Conservation (phyloP, 53 echinoderm and acorn worm genomes). For the Crossaster papposus region DNA sequence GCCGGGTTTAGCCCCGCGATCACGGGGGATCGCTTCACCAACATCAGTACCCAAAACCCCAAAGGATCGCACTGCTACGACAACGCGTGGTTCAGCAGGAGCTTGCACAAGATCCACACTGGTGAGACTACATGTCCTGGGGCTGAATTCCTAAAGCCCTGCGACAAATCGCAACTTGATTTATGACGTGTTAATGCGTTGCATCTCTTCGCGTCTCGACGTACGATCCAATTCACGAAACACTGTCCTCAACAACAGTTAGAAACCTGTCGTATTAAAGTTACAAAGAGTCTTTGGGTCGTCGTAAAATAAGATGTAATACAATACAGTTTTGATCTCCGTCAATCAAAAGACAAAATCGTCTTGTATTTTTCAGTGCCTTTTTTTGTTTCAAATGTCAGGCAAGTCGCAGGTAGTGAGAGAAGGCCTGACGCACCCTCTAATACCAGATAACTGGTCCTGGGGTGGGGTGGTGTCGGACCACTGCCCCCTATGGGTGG, state of each 20-base stretch:
- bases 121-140: slow-evolving; percentile 39
- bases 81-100: slow-evolving; percentile 65
- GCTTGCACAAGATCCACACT: slow-evolving; percentile 40
- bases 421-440: slow-evolving; percentile 77
- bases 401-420: slow-evolving; percentile 72
- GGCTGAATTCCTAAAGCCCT: no score
- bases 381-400: slow-evolving; percentile 6
- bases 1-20: slow-evolving; percentile 54
- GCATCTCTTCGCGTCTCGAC: no score
- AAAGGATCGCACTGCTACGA: slow-evolving; percentile 65
- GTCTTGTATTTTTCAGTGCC: neutral
- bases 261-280: no score
- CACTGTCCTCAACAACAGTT: no score
- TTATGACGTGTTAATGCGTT: no score
- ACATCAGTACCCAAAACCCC: slow-evolving; percentile 62
- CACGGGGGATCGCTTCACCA: slow-evolving; percentile 33
- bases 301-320: no score
- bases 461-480: slow-evolving; percentile 84
- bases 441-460: slow-evolving; percentile 80
- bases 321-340: no score
- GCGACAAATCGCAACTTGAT: no score
- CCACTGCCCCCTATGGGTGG: slow-evolving; percentile 79
- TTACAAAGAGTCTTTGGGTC: no score
- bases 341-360: no score
- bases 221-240: no score